Base-by-base conservation (phyloP, 2,888 invertebrate species). In the Netelia inedita region DNA sequence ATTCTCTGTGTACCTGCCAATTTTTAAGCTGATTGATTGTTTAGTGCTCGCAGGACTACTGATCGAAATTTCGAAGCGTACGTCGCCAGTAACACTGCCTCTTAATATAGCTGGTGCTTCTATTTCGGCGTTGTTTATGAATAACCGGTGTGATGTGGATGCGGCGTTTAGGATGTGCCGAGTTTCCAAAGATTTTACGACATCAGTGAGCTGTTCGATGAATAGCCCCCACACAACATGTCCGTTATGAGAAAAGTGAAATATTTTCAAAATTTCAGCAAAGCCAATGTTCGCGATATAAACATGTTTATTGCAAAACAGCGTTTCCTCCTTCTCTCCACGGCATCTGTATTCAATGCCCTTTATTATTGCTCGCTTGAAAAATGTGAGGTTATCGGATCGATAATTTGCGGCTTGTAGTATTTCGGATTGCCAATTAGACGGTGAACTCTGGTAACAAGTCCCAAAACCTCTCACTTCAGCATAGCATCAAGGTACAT, bases 311-410 rank as follows among this genome's bases (percentile, higher is more conserved):
- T 74, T 53, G 35, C 63, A 74, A 41, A 35, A 65, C 16, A 14
- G 53, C 14, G 63, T 65, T 28, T 74, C 19, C 53, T 65, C 35
- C 14, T 28, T 61, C 10, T 61, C 46, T 73, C 9, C 53, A 9
- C 63, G 23, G 53, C 65, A 74, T 53, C 53, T 28, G 19, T 28
- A 74, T 16, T 74, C 53, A 63, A 50, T 53, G 28, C 74, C 55
- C 11, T 65, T 74, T 53, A 74, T 74, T 19, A 65, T n/a, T 14
- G 74, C 74, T 16, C 65, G 50, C 61, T 65, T 35, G 19, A 28
- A 74, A 35, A 53, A 53, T 35, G 19, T 46, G 9, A 66, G 19
- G 21, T 43, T 46, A 46, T 43, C 19, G 46, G 66, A 21, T 66
- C 21, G 66, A 66, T 66, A 66, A 66, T 66, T 46, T 21, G 46